These are phyloP conservation scores for Rhineura floridana DNA, from an alignment of 2,113 vertebrate genomes.

Conservation along the genomic window DNA sequence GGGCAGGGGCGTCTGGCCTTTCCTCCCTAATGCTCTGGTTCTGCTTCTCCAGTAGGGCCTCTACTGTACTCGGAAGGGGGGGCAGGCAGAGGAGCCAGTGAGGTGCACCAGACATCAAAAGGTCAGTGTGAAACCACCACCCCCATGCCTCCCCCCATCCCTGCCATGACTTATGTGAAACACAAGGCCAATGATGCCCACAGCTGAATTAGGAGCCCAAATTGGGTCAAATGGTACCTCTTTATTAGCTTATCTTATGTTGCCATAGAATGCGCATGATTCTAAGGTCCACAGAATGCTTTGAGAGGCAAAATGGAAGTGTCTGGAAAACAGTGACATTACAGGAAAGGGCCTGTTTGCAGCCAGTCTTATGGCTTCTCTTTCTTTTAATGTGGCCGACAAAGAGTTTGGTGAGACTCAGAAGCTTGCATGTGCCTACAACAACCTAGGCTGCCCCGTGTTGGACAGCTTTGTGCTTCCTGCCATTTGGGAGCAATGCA, in stretches of 20 bases:
- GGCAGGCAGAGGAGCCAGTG: slow-evolving; percentile 73
- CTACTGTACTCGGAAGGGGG: slow-evolving; percentile 77
- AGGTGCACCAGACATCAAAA: slow-evolving; percentile 71
- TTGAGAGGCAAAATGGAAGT: neutral
- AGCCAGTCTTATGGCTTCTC: neutral
- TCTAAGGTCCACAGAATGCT: neutral
- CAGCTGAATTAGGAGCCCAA: neutral
- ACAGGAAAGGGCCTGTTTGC: neutral
- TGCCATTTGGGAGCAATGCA: neutral
- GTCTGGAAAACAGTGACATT: too few species aligned
- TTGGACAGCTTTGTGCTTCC: neutral
- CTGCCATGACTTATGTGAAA: neutral
- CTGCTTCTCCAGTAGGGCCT: slow-evolving; percentile 76
- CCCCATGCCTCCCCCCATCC: rapidly evolving
- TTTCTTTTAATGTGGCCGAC: neutral
- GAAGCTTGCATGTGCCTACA: neutral
- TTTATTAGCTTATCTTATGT: neutral
- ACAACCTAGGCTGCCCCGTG: neutral
- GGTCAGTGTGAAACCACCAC: slow-evolving; percentile 60
- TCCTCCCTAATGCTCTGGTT: slow-evolving; percentile 63
- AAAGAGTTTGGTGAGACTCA: neutral
- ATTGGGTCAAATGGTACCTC: neutral
- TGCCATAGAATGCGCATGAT: neutral
- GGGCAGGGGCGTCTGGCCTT: slow-evolving; percentile 1
- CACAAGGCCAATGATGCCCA: neutral